Percentiles rank a stretch among this genome's conserved stretches.
These are phyloP conservation scores for Clarias fuscus DNA, from an alignment of 2,797 vertebrate species.

Conservation along the genomic window DNA sequence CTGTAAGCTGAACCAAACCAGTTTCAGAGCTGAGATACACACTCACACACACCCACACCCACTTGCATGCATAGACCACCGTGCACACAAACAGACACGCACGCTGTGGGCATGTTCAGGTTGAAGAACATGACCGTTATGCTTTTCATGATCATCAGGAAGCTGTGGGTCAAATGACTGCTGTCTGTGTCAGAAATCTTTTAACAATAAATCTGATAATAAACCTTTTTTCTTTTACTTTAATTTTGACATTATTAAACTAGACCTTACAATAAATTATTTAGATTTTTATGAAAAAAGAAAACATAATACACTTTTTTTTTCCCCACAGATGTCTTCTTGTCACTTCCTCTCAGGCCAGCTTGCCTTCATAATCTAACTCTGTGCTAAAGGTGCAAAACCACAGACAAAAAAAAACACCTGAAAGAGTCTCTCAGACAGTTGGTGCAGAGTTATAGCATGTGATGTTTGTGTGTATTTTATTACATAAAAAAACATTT, in stretches of 20 bases:
- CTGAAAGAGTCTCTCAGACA: not conserved
- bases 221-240: too few species aligned
- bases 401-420: not conserved
- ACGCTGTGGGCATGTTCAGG: not conserved
- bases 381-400: not conserved
- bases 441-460: not conserved
- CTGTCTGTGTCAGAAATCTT: not conserved
- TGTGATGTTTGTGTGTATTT: not conserved
- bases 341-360: not conserved
- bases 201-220: not conserved
- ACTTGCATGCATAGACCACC: too few species aligned
- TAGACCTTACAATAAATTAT: not conserved
- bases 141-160: not conserved
- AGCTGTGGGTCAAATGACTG: not conserved
- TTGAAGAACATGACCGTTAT: not conserved
- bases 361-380: not conserved
- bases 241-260: too few species aligned
- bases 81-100: too few species aligned
- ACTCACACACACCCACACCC: not conserved
- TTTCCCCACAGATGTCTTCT: not conserved
- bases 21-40: not conserved
- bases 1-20: not conserved
- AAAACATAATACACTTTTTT: not conserved
- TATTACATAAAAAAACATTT: not conserved
- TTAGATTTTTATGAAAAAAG: not conserved